phyloP scores from a whole-genome alignment of 2,797 vertebrate species.

The Channa striata region DNA sequence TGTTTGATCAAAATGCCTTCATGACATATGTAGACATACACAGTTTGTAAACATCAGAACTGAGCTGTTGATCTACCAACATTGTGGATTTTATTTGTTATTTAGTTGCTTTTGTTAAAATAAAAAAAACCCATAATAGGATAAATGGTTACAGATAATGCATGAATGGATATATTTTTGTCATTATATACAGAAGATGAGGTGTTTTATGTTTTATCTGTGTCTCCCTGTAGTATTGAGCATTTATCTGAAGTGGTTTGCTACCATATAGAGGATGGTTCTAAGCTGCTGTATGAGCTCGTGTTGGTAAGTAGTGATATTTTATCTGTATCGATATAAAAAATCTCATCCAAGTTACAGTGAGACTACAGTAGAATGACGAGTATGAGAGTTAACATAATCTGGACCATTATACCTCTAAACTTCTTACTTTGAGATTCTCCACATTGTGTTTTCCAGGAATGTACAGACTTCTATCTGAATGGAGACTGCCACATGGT shows the following conservation, averaged over 20 bases:
- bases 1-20: neutral
- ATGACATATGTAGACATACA: neutral
- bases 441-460: slow-evolving; percentile 45
- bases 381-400: neutral
- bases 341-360: neutral
- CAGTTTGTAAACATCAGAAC: neutral
- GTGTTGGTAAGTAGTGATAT: slow-evolving; percentile 77
- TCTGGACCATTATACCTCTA: no score
- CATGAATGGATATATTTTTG: no score
- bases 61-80: neutral
- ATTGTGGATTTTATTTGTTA: neutral
- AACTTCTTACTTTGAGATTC: neutral
- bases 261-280: slow-evolving; percentile 87
- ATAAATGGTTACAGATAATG: no score
- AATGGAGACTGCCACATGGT: slow-evolving; percentile 83
- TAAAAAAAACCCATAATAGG: no score
- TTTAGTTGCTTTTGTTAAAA: no score
- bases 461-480: slow-evolving; percentile 86
- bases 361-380: neutral
- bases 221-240: slow-evolving; percentile 83
- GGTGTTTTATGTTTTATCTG: neutral
- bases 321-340: neutral
- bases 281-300: slow-evolving; percentile 86
- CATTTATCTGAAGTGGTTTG: slow-evolving; percentile 85
- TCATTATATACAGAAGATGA: neutral